Conservation (phyloP, 2,888 invertebrate species). For the Drosophila mettleri region DNA sequence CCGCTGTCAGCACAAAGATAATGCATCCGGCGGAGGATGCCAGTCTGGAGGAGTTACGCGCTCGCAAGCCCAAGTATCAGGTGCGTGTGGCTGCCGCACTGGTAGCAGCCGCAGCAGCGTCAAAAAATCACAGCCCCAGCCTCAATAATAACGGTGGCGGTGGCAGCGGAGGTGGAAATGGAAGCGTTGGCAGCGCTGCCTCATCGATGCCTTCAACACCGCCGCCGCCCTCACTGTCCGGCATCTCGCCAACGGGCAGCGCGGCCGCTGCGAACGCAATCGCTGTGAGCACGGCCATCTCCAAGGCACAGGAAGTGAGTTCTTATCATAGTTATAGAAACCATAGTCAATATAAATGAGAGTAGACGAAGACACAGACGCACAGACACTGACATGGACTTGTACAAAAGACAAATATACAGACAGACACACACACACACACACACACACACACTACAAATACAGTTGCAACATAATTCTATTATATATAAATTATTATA, state of each 20-base stretch:
- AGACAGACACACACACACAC: slow-evolving; percentile 42
- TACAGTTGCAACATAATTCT: slow-evolving; percentile 16
- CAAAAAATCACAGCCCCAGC: slow-evolving; percentile 59
- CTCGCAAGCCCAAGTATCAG: slow-evolving; percentile 89
- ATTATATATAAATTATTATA: slow-evolving; percentile 13
- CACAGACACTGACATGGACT: slow-evolving; percentile 49
- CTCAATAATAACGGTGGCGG: slow-evolving; percentile 37
- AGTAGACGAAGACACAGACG: slow-evolving; percentile 53
- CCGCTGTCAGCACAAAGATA: slow-evolving; percentile 94
- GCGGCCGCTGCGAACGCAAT: slow-evolving; percentile 81
- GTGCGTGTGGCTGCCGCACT: slow-evolving; percentile 84
- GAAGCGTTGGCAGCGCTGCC: slow-evolving; percentile 66
- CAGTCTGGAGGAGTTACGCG: slow-evolving; percentile 93
- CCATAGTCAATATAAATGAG: slow-evolving; percentile 84
- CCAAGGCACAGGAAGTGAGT: slow-evolving; percentile 85
- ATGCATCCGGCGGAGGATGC: slow-evolving; percentile 97
- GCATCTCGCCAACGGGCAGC: slow-evolving; percentile 76
- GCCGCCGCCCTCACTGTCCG: slow-evolving; percentile 66
- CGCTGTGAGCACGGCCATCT: slow-evolving; percentile 85
- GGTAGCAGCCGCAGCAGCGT: slow-evolving; percentile 48
- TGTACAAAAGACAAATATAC: slow-evolving; percentile 65
- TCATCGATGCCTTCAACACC: slow-evolving; percentile 77
- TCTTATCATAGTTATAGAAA: slow-evolving; percentile 84
- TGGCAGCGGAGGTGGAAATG: slow-evolving; percentile 42
- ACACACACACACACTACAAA: slow-evolving; percentile 15